phyloP scores from a whole-genome alignment of 2,113 vertebrate species.

The Ancistrus triradiatus region DNA sequence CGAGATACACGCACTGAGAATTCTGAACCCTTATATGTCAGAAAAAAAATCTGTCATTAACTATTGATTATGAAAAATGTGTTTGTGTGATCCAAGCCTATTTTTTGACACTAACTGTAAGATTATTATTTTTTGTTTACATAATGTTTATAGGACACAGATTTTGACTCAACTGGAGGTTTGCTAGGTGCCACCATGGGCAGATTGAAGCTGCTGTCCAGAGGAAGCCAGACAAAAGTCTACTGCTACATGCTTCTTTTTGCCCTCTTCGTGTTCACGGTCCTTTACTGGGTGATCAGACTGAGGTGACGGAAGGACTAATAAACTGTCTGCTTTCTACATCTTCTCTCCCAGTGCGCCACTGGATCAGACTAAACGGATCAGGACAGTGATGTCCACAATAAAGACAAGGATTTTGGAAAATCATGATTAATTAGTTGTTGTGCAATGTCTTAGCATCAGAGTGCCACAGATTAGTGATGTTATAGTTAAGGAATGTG shows the following conservation, averaged over 20 bases:
- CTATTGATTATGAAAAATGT: too few relatives aligned
- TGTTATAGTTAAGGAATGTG: not conserved
- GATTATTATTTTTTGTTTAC: not conserved
- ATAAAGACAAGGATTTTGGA: not conserved
- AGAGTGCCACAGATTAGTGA: not conserved
- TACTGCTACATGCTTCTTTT: constrained; percentile 95
- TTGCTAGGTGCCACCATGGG: constrained; percentile 88
- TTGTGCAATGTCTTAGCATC: not conserved
- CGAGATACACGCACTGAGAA: too few relatives aligned
- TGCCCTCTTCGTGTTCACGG: constrained; percentile 87
- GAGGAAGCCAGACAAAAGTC: constrained; percentile 90
- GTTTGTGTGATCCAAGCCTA: too few relatives aligned
- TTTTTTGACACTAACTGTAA: too few relatives aligned
- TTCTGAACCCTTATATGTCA: too few relatives aligned
- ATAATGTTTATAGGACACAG: constrained; percentile 72
- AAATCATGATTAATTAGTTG: not conserved
- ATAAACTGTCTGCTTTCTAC: constrained; percentile 1
- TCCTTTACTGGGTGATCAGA: constrained; percentile 94
- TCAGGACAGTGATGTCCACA: not conserved
- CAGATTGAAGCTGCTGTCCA: constrained; percentile 84
- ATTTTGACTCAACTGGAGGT: constrained; percentile 91
- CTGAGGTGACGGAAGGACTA: constrained; percentile 63
- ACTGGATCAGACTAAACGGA: constrained; percentile 20
- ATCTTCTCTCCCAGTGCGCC: constrained; percentile 14
- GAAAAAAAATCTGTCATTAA: too few relatives aligned